Evolutionary conservation across 2,888 invertebrate species (phyloP), one percentile per base, ranked within the genome.

Genomic region (Psylliodes chrysocephalus): DNA sequence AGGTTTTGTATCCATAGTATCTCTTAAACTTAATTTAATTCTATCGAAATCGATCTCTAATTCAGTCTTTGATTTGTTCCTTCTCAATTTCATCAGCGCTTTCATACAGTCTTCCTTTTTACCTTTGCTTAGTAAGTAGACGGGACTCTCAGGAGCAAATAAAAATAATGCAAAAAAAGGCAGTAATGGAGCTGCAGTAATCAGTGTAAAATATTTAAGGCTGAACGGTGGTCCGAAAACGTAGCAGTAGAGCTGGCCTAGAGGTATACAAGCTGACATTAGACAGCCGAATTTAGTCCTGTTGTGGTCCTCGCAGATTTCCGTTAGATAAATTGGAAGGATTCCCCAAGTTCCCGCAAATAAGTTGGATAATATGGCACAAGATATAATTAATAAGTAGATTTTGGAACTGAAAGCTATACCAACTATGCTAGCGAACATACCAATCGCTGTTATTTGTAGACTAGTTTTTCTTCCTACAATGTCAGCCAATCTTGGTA

Each of bases 61-160:
- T n/a, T 56, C 46, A 12, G 28, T 15, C 5, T 35, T 28, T 2
- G 25, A 12, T 46, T 56, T 56, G 14, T 56, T 46, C 0, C 51
- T 46, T 52, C 35, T 14, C 6, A 52, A 12, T 12, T 35, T 35
- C 2, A 3, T 35, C 7, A 52, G 17, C 1, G 52, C 33, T 19
- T 14, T 3, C 19, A 18, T 35, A 18, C 52, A 52, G n/a, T 52
- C 22, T 18, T 35, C n/a, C 66, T 52, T 60, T 52, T 66, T 57
- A 14, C 47, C 62, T 14, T 60, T 55, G 0, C 61, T 63, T 28
- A 66, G 62, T 40, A 49, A 68, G 17, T 71, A 68, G 1, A 56
- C 17, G 0, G 71, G 72, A 25, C 67, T 68, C 30, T 72, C 74
- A 8, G 73, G 72, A 2, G 67, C 68, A 0, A 70, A 12, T 1